Conservation (phyloP, 2,113 vertebrate genomes). For the Elaphurus davidianus region DNA sequence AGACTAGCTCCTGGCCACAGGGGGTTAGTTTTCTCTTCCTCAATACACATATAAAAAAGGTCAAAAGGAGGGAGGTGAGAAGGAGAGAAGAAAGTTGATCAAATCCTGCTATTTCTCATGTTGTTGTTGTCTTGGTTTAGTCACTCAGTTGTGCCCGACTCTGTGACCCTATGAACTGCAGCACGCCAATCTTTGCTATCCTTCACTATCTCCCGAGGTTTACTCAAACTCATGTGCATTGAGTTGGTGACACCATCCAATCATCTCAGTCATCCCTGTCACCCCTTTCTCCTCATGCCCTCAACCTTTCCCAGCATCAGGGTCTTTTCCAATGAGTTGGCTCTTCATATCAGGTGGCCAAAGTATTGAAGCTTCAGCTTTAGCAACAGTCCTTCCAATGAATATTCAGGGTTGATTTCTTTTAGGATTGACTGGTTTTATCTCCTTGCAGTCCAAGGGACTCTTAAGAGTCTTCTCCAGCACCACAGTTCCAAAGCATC, state of each 20-base stretch:
- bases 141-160: background rate
- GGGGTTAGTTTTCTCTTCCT: background rate
- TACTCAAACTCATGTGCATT: background rate
- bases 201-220: background rate
- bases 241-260: background rate
- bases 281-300: background rate
- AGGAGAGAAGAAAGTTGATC: background rate
- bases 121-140: background rate
- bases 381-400: background rate
- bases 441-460: background rate
- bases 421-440: background rate
- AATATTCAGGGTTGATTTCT: background rate
- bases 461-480: background rate
- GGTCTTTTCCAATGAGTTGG: background rate
- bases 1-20: background rate
- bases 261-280: background rate
- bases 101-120: background rate
- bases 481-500: background rate
- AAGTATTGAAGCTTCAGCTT: background rate
- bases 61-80: background rate
- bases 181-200: background rate
- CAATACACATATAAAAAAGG: background rate
- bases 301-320: background rate
- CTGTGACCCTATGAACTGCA: background rate
- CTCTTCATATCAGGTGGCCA: background rate